Conservation (phyloP, 2,888 invertebrate genomes). For the Graphium colonna region DNA sequence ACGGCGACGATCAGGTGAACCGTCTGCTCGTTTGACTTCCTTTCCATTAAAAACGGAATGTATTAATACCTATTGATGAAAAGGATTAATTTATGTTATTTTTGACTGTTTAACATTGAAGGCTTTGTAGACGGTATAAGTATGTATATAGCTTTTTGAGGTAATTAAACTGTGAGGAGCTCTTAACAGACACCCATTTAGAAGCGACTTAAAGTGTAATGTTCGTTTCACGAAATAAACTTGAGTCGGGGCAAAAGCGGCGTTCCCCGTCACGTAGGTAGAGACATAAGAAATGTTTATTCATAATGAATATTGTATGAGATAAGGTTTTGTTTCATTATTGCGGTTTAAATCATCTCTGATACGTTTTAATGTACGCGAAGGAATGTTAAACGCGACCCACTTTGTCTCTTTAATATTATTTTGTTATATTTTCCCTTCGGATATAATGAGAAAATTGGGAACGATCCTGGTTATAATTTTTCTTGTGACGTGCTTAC, state of each 20-base stretch:
- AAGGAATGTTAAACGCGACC: neutral
- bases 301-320: slow-evolving; percentile 12
- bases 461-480: no score
- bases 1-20: no score
- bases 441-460: no score
- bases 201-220: slow-evolving; percentile 20
- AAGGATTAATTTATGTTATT: no score
- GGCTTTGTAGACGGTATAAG: slow-evolving; percentile 4
- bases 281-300: slow-evolving; percentile 15
- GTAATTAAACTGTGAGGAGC: slow-evolving; percentile 20
- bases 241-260: neutral
- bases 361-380: neutral
- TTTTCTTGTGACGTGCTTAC: no score
- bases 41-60: no score
- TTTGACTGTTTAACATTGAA: slow-evolving; percentile 13
- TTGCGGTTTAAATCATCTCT: slow-evolving; percentile 3
- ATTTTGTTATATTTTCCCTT: neutral
- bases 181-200: slow-evolving; percentile 19
- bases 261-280: slow-evolving; percentile 2
- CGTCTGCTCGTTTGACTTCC: no score
- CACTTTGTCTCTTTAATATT: neutral
- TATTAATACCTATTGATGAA: no score
- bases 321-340: slow-evolving; percentile 12
- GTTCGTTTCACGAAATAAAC: slow-evolving; percentile 16
- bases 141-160: slow-evolving; percentile 17